Percentiles rank a stretch among this genome's conserved stretches.
These are phyloP conservation scores for Eira barbara DNA, from an alignment of 2,113 vertebrate genomes.

Conservation along the genomic window DNA sequence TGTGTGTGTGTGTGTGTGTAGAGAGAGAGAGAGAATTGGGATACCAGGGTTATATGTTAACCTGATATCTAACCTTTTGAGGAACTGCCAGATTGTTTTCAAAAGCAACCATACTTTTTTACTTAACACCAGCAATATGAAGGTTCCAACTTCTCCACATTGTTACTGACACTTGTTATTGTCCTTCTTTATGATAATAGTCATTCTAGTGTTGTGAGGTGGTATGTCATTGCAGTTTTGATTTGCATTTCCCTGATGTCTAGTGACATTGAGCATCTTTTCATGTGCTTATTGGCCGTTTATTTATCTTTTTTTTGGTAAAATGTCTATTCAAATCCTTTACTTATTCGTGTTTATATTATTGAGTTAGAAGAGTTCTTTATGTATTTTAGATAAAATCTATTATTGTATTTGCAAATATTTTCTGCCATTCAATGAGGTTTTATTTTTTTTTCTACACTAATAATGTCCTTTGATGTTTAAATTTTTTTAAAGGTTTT, in stretches of 20 bases:
- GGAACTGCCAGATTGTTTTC: background rate
- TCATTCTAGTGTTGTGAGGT: background rate
- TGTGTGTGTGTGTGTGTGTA: background rate
- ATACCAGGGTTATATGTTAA: background rate
- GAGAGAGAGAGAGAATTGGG: background rate
- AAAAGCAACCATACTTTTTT: background rate
- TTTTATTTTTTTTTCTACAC: background rate
- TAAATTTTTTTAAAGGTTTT: background rate
- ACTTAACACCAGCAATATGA: background rate
- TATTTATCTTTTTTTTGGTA: background rate
- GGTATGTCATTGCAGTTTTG: background rate
- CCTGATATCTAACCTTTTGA: background rate
- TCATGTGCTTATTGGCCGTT: background rate
- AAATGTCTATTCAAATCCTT: background rate
- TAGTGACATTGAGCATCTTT: background rate
- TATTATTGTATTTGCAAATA: background rate
- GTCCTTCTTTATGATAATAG: background rate
- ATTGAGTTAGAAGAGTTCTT: background rate
- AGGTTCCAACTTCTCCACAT: background rate
- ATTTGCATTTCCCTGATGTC: background rate
- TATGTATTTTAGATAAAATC: background rate
- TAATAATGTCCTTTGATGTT: background rate
- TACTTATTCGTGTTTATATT: background rate
- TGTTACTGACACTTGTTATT: background rate
- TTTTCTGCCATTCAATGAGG: background rate